Percentiles rank a stretch among this genome's conserved stretches.
phyloP scores from a whole-genome alignment of 2,113 vertebrate species.

The Pungitius pungitius region DNA sequence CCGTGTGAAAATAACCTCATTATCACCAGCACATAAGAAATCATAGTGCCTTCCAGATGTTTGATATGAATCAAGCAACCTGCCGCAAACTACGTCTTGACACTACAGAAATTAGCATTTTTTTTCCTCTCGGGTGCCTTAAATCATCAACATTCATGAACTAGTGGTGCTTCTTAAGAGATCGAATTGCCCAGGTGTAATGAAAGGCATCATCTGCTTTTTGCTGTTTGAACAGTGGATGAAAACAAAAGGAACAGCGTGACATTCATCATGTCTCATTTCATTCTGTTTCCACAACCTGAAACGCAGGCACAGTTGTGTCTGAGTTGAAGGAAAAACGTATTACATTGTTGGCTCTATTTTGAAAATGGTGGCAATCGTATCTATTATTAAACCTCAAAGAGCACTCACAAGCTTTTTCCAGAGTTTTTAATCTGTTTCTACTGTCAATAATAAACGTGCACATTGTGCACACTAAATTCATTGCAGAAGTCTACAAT shows the following conservation, averaged over 20 bases:
- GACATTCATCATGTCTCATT: conserved; percentile 43
- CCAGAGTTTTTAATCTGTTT: conserved; percentile 21
- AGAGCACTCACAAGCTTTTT: conserved; percentile 27
- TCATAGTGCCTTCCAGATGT: conserved; percentile 76
- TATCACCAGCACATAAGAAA: conserved; percentile 69
- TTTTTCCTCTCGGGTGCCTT: conserved; percentile 53
- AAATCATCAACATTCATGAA: conserved; percentile 62
- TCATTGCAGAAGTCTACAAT: background rate
- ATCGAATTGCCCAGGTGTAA: conserved; percentile 50
- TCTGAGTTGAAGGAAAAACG: conserved; percentile 32
- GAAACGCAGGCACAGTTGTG: conserved; percentile 10
- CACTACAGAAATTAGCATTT: conserved; percentile 70
- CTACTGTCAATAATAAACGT: conserved; percentile 2
- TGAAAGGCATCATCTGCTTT: conserved; percentile 35
- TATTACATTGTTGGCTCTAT: conserved; percentile 10
- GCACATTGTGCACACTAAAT: conserved; percentile 1
- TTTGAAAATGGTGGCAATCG: conserved; percentile 14
- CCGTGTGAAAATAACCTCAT: conserved; percentile 67
- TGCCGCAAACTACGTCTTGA: conserved; percentile 69
- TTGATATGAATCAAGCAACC: conserved; percentile 73
- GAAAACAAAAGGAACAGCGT: conserved; percentile 57
- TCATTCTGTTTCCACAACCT: conserved; percentile 22
- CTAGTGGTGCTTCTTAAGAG: conserved; percentile 38
- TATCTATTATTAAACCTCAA: conserved; percentile 13
- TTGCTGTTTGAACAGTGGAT: conserved; percentile 43